Evolutionary conservation across 2,797 vertebrate species (phyloP), one percentile per base, ranked within the genome.

Genomic region (Rhynchonycteris naso): DNA sequence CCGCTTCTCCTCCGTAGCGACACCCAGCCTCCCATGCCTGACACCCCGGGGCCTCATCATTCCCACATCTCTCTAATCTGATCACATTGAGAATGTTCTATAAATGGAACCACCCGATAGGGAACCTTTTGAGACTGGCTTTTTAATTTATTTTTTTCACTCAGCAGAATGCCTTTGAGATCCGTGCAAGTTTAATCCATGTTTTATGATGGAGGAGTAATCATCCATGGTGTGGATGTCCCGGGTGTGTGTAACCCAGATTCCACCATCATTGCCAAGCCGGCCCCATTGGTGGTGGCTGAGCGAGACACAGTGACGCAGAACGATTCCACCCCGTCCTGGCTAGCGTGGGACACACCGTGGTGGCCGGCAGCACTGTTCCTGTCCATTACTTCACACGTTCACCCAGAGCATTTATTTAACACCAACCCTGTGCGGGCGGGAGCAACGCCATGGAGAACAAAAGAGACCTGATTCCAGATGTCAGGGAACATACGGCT

Each of bases 331-430:
- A 7, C 50, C 16, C n/a, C 1, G 14, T 72, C 30, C 4, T 4
- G 0, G 7, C 30, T n/a, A 7, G 4, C 0, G 2, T n/a, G 9
- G 8, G 24, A 10, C 5, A 2, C 10, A 0, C 68, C 30, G 0
- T 3, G 35, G 71, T 5, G 54, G 18, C 7, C 0, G 35, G n/a
- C 26, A 1, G 0, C 5, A 21, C 22, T 13, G 0, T 24, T 52
- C 18, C 26, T 4, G 8, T 1, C 18, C 75, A 2, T 1, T 3
- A 8, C n/a, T 24, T 10, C 21, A 10, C 15, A 21, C 2, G 0
- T 26, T 24, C 22, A 2, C 24, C 28, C 2, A 1, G 26, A 5
- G 14, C 30, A 2, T 4, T 10, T 47, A 43, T 8, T 0, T 16
- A 43, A 18, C 68, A 13, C 19, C 1, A 1, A 33, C 38, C 26